Conservation (phyloP, 2,113 vertebrate species). For the Sigmodon hispidus region DNA sequence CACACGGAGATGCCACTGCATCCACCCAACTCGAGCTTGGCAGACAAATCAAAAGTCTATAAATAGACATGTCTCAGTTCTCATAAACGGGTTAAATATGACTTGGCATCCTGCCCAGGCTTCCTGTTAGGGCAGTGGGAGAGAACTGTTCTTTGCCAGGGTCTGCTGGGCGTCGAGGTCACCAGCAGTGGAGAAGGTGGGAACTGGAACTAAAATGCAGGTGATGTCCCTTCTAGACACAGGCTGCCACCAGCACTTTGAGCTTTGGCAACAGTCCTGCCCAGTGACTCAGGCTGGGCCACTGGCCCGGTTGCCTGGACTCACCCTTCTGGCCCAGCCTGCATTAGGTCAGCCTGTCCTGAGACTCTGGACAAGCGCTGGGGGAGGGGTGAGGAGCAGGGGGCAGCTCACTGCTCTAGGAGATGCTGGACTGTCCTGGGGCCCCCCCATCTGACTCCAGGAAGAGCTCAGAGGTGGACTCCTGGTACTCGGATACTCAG, state of each 20-base stretch:
- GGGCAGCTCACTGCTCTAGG: too few relatives aligned
- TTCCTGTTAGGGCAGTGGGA: constrained; percentile 36
- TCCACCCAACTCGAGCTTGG: constrained; percentile 36
- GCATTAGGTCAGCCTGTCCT: constrained; percentile 16
- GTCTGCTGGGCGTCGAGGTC: neutral
- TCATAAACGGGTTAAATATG: constrained; percentile 56
- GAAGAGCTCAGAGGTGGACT: neutral
- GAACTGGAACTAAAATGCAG: neutral
- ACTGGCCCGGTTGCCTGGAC: constrained; percentile 10
- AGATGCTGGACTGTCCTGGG: neutral
- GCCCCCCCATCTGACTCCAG: neutral
- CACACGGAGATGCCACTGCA: neutral
- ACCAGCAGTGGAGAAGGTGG: neutral
- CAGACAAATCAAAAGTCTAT: constrained; percentile 53
- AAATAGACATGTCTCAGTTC: constrained; percentile 60
- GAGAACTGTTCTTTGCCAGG: neutral
- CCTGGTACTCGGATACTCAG: neutral
- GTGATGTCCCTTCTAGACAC: neutral
- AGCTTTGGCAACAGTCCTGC: neutral
- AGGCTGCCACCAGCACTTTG: neutral
- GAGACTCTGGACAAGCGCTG: neutral
- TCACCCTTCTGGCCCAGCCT: neutral
- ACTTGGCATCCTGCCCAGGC: constrained; percentile 42
- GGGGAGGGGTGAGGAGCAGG: neutral
- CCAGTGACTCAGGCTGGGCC: constrained; percentile 10